Evolutionary conservation across 2,888 invertebrate genomes (phyloP), one percentile per base, ranked within the genome.

Genomic region (Tridacna gigas): DNA sequence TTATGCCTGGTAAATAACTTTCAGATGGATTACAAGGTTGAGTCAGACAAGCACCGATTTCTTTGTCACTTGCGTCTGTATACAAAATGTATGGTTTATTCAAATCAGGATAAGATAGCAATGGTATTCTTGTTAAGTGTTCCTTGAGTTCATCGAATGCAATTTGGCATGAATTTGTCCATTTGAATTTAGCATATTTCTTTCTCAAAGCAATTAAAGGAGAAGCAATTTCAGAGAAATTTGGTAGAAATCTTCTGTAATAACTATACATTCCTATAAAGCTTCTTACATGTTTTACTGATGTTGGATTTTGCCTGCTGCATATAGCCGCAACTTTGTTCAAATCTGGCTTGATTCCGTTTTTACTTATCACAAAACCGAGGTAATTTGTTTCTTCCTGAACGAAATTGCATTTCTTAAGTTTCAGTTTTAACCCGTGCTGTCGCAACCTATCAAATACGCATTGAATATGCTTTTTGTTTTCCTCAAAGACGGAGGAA

Each of bases 211-310:
- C 28, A 48, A 80, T 79, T 3, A 86, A 18, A 15, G 86, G 86
- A 66, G 77, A 74, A 5, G 77, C 83, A 22, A 79, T 83, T 71
- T 60, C 61, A 60, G 79, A 69, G 26, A 83, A 83, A 65, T 82
- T 82, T 37, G 79, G 83, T 20, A 84, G 61, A 28, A 82, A 84
- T 3, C 83, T 56, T 25, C 82, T 45, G 61, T 82, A 84, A 22
- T 79, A 85, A n/a, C 71, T 71, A n/a, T 56, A 75, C 80, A 82
- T 79, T 4, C 84, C 87, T 2, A 80, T 69, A 51, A 84, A 87
- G 0, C 47, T n/a, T 22, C 82, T 51, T 0, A 83, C 78, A 26
- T 84, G 77, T 60, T 45, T 71, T 26, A 85, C 83, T n/a, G 22
- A 51, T 0, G 69, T 67, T 0, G 81, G 87, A 9, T 69, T 22